Conservation (phyloP, 2,888 invertebrate species). For the Tachystola acroxantha region DNA sequence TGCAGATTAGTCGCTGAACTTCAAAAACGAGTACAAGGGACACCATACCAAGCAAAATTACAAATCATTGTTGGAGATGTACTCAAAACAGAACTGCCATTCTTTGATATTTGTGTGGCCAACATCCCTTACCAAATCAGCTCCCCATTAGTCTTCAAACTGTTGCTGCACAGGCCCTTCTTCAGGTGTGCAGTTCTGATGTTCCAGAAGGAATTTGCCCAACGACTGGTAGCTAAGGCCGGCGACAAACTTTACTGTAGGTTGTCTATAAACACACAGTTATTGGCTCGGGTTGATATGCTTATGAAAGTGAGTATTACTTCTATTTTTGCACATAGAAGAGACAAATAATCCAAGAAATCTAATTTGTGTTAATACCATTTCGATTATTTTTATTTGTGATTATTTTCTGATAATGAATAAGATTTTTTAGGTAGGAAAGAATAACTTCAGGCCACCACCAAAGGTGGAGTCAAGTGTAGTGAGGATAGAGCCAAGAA, state of each 20-base stretch:
- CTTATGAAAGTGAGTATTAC: conserved; percentile 88
- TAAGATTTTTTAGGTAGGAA: conserved; percentile 88
- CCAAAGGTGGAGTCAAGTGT: conserved; percentile 99
- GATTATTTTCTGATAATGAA: no score
- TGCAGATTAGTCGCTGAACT: conserved; percentile 97
- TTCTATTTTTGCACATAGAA: no score
- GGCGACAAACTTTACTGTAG: conserved; percentile 98
- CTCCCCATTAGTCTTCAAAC: conserved; percentile 96
- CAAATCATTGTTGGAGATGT: conserved; percentile 97
- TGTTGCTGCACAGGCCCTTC: conserved; percentile 90
- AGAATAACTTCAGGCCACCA: conserved; percentile 98
- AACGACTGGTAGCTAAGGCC: conserved; percentile 96
- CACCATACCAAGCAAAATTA: conserved; percentile 91
- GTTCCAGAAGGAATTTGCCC: conserved; percentile 99
- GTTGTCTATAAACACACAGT: conserved; percentile 96
- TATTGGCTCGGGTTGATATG: conserved; percentile 95
- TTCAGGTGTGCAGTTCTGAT: conserved; percentile 97
- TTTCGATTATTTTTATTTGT: no score
- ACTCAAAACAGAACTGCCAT: conserved; percentile 94
- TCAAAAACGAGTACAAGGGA: conserved; percentile 96
- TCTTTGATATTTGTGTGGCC: conserved; percentile 98
- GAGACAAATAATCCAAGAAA: no score
- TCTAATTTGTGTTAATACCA: no score
- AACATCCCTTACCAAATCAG: conserved; percentile 99
- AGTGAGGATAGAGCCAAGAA: conserved; percentile 97